These are phyloP conservation scores for Ailurus styani DNA, from an alignment of 2,113 vertebrate species.

Conservation along the genomic window DNA sequence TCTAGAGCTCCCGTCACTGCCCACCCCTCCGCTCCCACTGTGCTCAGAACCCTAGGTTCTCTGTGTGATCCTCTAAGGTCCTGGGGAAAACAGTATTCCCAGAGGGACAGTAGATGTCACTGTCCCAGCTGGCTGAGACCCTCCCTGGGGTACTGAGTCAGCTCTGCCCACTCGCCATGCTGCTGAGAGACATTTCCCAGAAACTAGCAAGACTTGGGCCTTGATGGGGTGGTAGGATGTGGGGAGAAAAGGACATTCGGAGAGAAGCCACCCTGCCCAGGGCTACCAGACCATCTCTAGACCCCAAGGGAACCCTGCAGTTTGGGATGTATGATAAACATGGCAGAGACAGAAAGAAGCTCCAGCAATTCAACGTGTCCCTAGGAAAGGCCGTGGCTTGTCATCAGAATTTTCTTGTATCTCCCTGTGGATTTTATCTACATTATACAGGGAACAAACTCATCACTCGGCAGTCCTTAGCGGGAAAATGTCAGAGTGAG, in stretches of 20 bases:
- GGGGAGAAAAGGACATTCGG: not conserved
- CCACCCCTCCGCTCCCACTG: not conserved
- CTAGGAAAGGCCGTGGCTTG: not conserved
- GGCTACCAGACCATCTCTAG: not conserved
- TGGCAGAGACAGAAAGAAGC: not conserved
- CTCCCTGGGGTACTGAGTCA: not conserved
- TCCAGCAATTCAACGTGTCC: not conserved
- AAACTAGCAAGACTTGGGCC: not conserved
- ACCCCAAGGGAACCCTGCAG: not conserved
- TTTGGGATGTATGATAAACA: not conserved
- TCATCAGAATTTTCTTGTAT: not conserved
- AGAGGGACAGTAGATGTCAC: not conserved
- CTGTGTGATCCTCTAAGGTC: not conserved
- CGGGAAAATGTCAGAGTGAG: not conserved
- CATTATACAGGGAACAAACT: not conserved
- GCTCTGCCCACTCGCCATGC: not conserved
- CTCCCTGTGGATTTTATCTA: not conserved
- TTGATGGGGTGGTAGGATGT: not conserved
- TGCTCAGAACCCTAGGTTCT: not conserved
- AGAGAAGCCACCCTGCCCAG: not conserved
- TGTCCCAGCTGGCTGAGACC: not conserved
- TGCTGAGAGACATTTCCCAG: not conserved
- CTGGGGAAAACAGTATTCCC: not conserved
- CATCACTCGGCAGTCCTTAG: not conserved
- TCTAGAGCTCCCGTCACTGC: not conserved